Base-by-base conservation (phyloP, 2,888 invertebrate genomes). In the Beris chalybata region DNA sequence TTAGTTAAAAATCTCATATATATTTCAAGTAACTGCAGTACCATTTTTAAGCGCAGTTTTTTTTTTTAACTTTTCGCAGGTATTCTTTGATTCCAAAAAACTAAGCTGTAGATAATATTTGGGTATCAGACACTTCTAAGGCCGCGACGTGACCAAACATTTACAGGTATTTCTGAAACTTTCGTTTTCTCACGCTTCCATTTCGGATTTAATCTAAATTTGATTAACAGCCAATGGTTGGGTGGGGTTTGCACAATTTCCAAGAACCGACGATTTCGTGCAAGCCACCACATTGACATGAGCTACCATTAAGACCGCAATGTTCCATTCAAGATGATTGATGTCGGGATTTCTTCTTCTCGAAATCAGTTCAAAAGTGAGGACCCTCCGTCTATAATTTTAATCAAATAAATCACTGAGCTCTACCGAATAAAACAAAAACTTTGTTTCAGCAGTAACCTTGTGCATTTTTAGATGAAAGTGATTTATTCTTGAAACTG, bases 381-480 rank as follows among this genome's bases (percentile, higher is more conserved):
- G 31, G 11, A 50, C 50, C 61, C 50, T 50, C 50, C 69, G 67
- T 67, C 69, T 69, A 69, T 69, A 69, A 69, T 69, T 69, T 69
- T 69, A 67, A 69, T 69, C 69, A 67, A 69, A 69, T 69, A 69
- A 69, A 69, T 69, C 69, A 65, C 57, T 31, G 11, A 59, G 30
- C 22, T 45, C 13, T 47, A 48, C 32, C 4, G 53, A 11, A 22
- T 22, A 22, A 22, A n/a, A n/a, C n/a, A n/a, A 22, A 22, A 22
- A 22, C 22, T 2, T 22, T 22, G 22, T 22, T 22, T 22, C 22
- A 3, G 22, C 22, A 22, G 22, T 22, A 22, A 22, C 22, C 22
- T 22, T 22, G 22, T 22, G 22, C 22, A 22, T 22, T 22, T 22
- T 22, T 22, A 22, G 22, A 22, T 22, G 52, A 38, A 38, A 38